phyloP scores from a whole-genome alignment of 2,797 vertebrate species.

The Tamandua tetradactyla region DNA sequence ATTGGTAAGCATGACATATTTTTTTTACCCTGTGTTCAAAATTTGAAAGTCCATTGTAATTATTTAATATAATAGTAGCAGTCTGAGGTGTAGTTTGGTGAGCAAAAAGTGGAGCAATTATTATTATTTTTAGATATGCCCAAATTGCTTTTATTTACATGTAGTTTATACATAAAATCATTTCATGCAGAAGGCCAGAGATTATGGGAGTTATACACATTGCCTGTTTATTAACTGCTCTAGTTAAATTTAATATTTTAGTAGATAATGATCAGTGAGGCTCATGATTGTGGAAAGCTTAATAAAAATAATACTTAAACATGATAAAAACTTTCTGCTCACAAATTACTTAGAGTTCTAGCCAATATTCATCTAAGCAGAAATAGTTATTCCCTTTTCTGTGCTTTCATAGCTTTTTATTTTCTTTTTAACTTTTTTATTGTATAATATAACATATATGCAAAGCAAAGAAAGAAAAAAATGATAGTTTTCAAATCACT shows the following conservation, averaged over 20 bases:
- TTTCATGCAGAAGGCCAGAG: not conserved
- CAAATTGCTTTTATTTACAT: constrained; percentile 39
- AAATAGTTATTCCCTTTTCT: not conserved
- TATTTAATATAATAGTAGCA: not conserved
- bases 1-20: too few relatives aligned
- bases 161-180: constrained; percentile 12
- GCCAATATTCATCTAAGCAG: not conserved
- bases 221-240: not conserved
- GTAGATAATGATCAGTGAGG: not conserved
- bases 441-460: too few relatives aligned
- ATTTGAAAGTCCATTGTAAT: not conserved
- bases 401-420: not conserved
- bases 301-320: constrained; percentile 4
- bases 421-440: too few relatives aligned
- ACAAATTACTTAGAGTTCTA: not conserved
- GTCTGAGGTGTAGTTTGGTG: not conserved
- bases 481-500: too few relatives aligned
- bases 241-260: not conserved
- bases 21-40: not conserved
- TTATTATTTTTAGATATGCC: constrained; percentile 30
- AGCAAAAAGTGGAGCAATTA: not conserved
- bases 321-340: not conserved
- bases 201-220: not conserved
- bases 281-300: not conserved
- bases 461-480: too few relatives aligned